Evolutionary conservation across 2,113 vertebrate genomes (phyloP), one percentile per base, ranked within the genome.

Genomic region (Gasterosteus aculeatus): DNA sequence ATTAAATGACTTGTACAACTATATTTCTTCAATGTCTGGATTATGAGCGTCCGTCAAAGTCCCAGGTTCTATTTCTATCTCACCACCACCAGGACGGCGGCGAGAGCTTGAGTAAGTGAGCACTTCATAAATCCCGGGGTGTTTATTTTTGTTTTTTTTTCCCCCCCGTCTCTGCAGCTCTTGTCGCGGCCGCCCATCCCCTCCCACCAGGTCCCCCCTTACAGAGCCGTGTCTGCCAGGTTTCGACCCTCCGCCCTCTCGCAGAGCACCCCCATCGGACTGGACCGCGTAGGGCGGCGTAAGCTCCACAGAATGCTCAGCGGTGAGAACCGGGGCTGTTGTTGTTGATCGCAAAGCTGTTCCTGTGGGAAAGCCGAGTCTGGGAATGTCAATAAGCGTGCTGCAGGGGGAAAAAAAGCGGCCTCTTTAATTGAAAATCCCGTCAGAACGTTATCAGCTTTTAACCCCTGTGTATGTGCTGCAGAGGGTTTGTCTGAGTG

Each of bases 251-350:
- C 95, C 66, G 80, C 94, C 58, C 93, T 99, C 54, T 99, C 98
- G 61, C 98, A 97, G 86, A 99, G 97, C 89, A 99, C 96, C 54
- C 98, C 98, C 41, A 98, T 98, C 0, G 97, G 96, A 26, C 93
- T 99, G 88, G 97, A 99, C 88, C 94, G 96, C 0, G 94, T 99
- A 56, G 97, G 97, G 26, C 93, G 96, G 11, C 93, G 93, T 68
- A 93, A 66, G 75, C 94, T 95, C 86, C 92, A 92, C 81, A 93
- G 97, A 93, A 88, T 96, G 15, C 95, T 97, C 75, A 95, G 96
- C 0, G 91, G 97, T 99, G 90, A 97, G 96, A 94, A 35, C 42
- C 9, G 5, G 42, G 22, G 41, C 62, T 57, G 59, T 77, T 83
- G 61, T 77, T 83, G 71, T 49, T 58, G 57, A 72, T 69, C 44